Conservation (phyloP, 2,888 invertebrate genomes). For the Acleris laterana region DNA sequence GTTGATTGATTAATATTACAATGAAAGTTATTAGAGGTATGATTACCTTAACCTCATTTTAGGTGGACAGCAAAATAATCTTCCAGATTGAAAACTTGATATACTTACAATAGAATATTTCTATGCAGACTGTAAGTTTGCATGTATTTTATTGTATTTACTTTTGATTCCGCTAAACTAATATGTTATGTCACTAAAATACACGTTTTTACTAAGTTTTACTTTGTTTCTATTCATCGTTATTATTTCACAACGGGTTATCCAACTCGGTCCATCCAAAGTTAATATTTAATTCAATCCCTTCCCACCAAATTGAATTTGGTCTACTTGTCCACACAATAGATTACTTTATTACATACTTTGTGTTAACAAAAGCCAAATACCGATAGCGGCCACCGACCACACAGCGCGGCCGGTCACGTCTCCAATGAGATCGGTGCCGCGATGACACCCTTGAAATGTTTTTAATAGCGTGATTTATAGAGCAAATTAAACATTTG, state of each 20-base stretch:
- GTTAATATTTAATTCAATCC: conserved; percentile 53
- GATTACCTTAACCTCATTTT: no score
- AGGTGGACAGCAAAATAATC: no score
- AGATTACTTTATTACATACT: conserved; percentile 43
- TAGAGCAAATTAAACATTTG: conserved; percentile 85
- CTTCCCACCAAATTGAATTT: conserved; percentile 69
- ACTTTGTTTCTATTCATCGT: background rate
- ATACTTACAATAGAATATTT: no score
- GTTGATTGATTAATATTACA: no score
- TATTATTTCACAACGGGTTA: conserved; percentile 39
- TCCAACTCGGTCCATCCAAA: conserved; percentile 28
- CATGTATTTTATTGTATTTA: no score
- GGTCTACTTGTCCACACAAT: conserved; percentile 61
- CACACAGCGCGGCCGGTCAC: conserved; percentile 77
- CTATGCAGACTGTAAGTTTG: no score
- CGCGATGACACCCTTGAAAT: conserved; percentile 84
- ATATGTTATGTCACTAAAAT: no score
- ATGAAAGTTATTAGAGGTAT: no score
- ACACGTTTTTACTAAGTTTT: no score
- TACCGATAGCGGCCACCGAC: conserved; percentile 59
- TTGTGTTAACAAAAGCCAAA: conserved; percentile 56
- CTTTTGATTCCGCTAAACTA: no score
- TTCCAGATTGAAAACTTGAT: no score
- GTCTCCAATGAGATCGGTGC: conserved; percentile 78
- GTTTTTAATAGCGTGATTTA: conserved; percentile 83